Conservation (phyloP, 2,888 invertebrate genomes). For the Rhagonycha lutea region DNA sequence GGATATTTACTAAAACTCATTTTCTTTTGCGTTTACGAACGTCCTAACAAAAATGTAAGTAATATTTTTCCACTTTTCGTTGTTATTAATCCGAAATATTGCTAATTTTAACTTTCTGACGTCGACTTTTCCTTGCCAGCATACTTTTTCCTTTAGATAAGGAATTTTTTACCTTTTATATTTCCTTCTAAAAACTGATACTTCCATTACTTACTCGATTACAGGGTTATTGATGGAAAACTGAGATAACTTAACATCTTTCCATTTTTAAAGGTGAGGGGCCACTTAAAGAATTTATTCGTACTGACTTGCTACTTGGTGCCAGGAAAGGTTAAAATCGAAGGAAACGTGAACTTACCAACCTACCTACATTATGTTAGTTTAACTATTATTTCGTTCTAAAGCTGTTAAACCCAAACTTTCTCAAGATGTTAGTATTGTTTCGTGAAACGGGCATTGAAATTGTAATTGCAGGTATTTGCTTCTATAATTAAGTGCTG, state of each 20-base stretch:
- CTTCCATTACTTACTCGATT: background rate
- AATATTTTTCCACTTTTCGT: background rate
- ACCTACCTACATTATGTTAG: background rate
- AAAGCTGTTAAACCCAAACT: background rate
- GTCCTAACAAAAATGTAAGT: background rate
- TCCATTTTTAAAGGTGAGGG: background rate
- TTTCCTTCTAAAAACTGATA: background rate
- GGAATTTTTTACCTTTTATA: background rate
- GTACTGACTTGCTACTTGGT: background rate
- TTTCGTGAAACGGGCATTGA: background rate
- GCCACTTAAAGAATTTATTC: background rate
- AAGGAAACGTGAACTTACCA: background rate
- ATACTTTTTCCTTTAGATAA: background rate
- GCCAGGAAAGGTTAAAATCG: background rate
- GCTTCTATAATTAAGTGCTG: background rate
- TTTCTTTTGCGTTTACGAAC: background rate
- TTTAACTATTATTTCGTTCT: background rate
- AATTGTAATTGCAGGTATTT: background rate
- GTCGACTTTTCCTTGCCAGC: background rate
- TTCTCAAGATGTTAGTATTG: background rate
- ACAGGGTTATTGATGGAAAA: background rate
- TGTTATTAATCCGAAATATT: background rate
- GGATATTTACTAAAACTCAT: background rate
- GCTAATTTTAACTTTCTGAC: background rate
- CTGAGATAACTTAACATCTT: background rate